Conservation (phyloP, 37 sponge, comb jelly and placozoan species). For the Beroe forskalii region DNA sequence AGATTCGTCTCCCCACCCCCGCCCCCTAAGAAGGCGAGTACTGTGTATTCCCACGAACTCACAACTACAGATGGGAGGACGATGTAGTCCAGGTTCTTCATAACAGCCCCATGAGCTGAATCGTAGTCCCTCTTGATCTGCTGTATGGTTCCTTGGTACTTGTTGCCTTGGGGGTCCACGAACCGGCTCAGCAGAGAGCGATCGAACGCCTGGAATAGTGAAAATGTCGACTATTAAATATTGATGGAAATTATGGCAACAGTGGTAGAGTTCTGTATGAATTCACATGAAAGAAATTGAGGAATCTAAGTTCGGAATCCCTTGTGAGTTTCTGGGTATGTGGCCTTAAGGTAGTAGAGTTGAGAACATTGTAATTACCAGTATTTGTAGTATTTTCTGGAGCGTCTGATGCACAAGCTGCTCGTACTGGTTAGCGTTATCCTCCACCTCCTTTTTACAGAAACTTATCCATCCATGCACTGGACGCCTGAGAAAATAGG, state of each 20-base stretch:
- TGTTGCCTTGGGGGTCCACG: background rate
- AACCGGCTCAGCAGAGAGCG: background rate
- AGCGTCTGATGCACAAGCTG: background rate
- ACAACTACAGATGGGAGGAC: background rate
- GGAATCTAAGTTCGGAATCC: no score
- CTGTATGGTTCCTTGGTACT: background rate
- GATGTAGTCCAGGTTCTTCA: background rate
- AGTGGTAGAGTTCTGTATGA: no score
- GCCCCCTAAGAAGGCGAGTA: no score
- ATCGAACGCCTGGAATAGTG: constrained; percentile 10
- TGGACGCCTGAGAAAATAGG: background rate
- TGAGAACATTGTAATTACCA: background rate
- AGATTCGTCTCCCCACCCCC: background rate
- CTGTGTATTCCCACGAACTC: no score
- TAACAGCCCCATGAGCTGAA: background rate
- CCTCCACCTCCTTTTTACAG: background rate
- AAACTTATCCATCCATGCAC: background rate
- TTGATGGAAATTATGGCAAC: no score
- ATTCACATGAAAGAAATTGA: no score
- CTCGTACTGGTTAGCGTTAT: background rate
- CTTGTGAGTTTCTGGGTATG: background rate
- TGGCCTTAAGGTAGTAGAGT: background rate
- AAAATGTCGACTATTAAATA: background rate
- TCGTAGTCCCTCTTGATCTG: background rate
- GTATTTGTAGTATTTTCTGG: constrained; percentile 8